Conservation (phyloP, 2,797 vertebrate genomes). For the Rallus crepitans region DNA sequence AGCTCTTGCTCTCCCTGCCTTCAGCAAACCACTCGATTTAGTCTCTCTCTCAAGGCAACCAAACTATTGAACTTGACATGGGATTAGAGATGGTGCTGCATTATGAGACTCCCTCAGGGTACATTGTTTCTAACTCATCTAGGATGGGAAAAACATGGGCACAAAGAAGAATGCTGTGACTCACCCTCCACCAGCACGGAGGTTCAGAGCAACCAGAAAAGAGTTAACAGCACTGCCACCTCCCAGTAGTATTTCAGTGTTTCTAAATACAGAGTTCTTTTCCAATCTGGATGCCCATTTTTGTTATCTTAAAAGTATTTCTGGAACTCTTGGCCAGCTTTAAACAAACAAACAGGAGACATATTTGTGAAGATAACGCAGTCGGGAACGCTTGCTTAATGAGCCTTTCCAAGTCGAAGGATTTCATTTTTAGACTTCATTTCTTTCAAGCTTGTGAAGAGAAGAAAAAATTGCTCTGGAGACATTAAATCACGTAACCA, state of each 20-base stretch:
- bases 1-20: not conserved
- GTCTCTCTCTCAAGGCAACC: not conserved
- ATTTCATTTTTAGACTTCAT: constrained; percentile 1
- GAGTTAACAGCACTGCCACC: constrained; percentile 27
- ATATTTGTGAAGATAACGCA: constrained; percentile 38
- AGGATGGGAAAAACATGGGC: not conserved
- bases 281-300: constrained; percentile 41
- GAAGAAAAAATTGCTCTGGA: not conserved
- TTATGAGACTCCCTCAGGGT: not conserved
- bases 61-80: not conserved
- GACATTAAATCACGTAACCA: constrained; percentile 22
- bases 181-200: not conserved
- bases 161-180: constrained; percentile 11
- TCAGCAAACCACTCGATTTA: not conserved
- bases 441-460: constrained; percentile 34
- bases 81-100: not conserved
- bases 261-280: constrained; percentile 59
- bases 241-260: not conserved
- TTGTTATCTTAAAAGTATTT: constrained; percentile 69
- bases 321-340: constrained; percentile 54
- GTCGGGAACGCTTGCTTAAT: constrained; percentile 3
- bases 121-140: not conserved
- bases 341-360: constrained; percentile 67
- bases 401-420: constrained; percentile 21
- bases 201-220: constrained; percentile 12